Percentiles rank a stretch among this genome's conserved stretches.
These are phyloP conservation scores for Cyclopterus lumpus DNA, from an alignment of 2,797 vertebrate genomes.

Conservation along the genomic window DNA sequence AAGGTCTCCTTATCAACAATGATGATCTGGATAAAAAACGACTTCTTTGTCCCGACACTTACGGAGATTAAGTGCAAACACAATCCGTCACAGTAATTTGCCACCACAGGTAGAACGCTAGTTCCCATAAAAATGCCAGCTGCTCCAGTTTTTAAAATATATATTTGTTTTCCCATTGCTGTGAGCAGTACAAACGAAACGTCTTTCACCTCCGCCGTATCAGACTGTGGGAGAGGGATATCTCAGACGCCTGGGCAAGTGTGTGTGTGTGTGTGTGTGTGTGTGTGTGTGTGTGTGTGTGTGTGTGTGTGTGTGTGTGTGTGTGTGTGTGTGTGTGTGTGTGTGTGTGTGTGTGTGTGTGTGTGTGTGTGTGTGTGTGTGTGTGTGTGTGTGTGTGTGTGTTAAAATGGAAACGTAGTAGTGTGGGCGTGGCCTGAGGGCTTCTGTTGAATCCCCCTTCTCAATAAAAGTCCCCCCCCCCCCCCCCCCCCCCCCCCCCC, in stretches of 20 bases:
- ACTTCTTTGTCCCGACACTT: not conserved
- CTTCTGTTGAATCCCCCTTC: not conserved
- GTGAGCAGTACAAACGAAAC: not conserved
- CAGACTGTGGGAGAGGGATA: conserved; percentile 1
- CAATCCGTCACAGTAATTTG: not conserved
- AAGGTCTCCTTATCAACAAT: not conserved
- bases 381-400: too few species aligned
- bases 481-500: too few species aligned
- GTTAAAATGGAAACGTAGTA: too few species aligned
- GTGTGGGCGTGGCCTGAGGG: too few species aligned
- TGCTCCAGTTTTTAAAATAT: not conserved
- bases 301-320: not conserved
- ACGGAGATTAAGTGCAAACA: not conserved
- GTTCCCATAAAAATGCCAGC: not conserved
- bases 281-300: not conserved
- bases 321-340: not conserved
- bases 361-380: not conserved
- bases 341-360: not conserved
- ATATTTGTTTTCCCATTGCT: not conserved
- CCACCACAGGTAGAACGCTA: not conserved
- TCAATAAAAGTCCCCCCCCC: too few species aligned
- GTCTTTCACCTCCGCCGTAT: not conserved
- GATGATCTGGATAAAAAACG: conserved; percentile 1
- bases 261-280: not conserved
- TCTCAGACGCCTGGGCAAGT: not conserved